These are phyloP conservation scores for Tringa solitaria DNA, from an alignment of 2,113 vertebrate genomes.

Conservation along the genomic window DNA sequence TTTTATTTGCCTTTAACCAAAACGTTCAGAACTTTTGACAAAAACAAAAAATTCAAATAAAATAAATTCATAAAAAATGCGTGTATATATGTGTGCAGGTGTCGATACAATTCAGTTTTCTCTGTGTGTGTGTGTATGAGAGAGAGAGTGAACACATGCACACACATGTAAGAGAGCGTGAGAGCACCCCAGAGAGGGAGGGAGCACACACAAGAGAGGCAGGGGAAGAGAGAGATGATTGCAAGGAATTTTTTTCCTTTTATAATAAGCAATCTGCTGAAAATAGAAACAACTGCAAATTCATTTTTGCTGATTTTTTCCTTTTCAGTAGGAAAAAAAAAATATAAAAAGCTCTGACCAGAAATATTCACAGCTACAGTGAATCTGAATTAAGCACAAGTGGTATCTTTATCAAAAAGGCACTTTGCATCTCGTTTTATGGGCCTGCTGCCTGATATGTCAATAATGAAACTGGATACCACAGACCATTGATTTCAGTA, in stretches of 20 bases:
- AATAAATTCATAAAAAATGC: not conserved
- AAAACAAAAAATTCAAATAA: not conserved
- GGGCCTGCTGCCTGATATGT: not conserved
- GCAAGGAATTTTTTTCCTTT: not conserved
- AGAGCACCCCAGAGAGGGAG: not conserved
- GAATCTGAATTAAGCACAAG: not conserved
- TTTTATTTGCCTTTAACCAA: not conserved
- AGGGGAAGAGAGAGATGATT: not conserved
- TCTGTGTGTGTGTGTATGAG: not conserved
- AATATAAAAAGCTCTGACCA: not conserved
- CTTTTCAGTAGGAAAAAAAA: not conserved
- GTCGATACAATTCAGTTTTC: fast-evolving
- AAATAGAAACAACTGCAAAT: conserved; percentile 41
- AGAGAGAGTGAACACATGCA: fast-evolving
- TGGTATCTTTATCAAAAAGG: conserved; percentile 4
- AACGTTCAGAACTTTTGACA: not conserved
- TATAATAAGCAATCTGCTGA: conserved; percentile 8
- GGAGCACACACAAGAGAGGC: not conserved
- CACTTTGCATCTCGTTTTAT: not conserved
- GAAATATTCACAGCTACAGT: conserved; percentile 11
- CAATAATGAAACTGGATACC: conserved; percentile 47
- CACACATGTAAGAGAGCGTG: fast-evolving
- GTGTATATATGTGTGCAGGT: not conserved
- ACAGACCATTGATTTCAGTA: conserved; percentile 29
- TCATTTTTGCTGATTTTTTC: conserved; percentile 22